phyloP scores from a whole-genome alignment of 2,888 invertebrate genomes.

The Cheilosia impressa region DNA sequence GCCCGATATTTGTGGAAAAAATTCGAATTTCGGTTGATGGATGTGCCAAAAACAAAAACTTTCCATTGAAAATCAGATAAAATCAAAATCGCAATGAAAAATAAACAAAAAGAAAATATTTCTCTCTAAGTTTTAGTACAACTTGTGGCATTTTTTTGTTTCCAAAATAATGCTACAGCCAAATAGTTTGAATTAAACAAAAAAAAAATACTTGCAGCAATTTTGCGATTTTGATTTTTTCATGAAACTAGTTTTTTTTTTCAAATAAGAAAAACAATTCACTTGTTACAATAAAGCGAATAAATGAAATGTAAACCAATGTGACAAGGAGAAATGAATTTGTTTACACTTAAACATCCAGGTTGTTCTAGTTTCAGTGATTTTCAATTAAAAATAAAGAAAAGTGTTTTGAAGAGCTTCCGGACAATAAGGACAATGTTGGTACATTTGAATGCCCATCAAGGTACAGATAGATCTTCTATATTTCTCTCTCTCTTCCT shows the following conservation, averaged over 20 bases:
- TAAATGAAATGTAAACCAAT: conserved; percentile 21
- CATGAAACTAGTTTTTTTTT: conserved; percentile 66
- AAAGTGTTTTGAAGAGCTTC: conserved; percentile 15
- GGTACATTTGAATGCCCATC: background rate
- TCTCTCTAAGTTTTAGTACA: conserved; percentile 46
- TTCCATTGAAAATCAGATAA: conserved; percentile 61
- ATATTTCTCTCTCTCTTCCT: background rate
- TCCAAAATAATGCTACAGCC: conserved; percentile 24
- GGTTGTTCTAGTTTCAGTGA: conserved; percentile 70
- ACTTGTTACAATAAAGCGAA: conserved; percentile 52
- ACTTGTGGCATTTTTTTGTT: conserved; percentile 40
- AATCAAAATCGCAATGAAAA: conserved; percentile 67
- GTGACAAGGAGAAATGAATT: conserved; percentile 35
- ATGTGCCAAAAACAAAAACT: conserved; percentile 49
- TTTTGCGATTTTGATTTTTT: conserved; percentile 72
- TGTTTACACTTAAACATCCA: conserved; percentile 30
- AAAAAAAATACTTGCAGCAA: conserved; percentile 62
- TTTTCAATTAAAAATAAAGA: conserved; percentile 48
- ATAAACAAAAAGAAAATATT: conserved; percentile 16
- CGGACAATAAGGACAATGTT: background rate
- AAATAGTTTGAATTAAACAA: conserved; percentile 13
- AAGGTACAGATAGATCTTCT: background rate
- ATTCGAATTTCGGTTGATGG: conserved; percentile 56
- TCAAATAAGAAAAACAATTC: conserved; percentile 17
- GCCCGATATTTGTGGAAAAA: conserved; percentile 51